Evolutionary conservation across 1,140 invertebrate genomes (phyloP).

Genomic region (Drosophila auraria): DNA sequence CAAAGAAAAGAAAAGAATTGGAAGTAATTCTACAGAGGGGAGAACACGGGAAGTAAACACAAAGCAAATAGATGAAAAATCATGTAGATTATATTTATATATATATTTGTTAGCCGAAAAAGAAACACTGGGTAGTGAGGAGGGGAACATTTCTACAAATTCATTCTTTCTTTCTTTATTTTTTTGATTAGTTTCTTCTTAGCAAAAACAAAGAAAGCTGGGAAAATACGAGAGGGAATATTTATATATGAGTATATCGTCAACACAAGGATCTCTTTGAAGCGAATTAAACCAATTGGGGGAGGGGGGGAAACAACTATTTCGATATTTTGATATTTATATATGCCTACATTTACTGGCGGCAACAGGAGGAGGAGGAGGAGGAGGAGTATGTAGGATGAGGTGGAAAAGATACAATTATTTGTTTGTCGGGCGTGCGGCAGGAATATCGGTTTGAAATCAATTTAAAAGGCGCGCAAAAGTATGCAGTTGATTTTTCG

Average conservation of each 20-base stretch:
- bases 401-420: not conserved
- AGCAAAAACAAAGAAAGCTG: slow-evolving; percentile 25
- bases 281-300: slow-evolving; percentile 48
- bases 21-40: slow-evolving; percentile 38
- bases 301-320: slow-evolving; percentile 1
- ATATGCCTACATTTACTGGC: slow-evolving; percentile 2
- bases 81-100: slow-evolving; percentile 52
- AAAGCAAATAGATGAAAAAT: slow-evolving; percentile 35
- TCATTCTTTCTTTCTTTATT: slow-evolving; percentile 9
- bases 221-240: slow-evolving; percentile 12
- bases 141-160: slow-evolving; percentile 28
- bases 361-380: not conserved
- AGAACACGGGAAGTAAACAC: slow-evolving; percentile 2
- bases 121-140: slow-evolving; percentile 10
- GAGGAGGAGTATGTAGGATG: not conserved
- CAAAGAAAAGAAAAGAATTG: slow-evolving; percentile 15
- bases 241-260: slow-evolving; percentile 43
- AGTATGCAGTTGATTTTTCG: not conserved
- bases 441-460: not conserved
- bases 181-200: slow-evolving; percentile 31
- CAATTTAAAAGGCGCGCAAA: too few species aligned
- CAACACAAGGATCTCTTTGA: slow-evolving; percentile 70
- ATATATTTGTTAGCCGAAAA: slow-evolving; percentile 47
- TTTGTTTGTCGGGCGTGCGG: not conserved
- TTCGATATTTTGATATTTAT: slow-evolving; percentile 32